Conservation (phyloP, 1,140 invertebrate genomes). For the Nylanderia fulva region DNA sequence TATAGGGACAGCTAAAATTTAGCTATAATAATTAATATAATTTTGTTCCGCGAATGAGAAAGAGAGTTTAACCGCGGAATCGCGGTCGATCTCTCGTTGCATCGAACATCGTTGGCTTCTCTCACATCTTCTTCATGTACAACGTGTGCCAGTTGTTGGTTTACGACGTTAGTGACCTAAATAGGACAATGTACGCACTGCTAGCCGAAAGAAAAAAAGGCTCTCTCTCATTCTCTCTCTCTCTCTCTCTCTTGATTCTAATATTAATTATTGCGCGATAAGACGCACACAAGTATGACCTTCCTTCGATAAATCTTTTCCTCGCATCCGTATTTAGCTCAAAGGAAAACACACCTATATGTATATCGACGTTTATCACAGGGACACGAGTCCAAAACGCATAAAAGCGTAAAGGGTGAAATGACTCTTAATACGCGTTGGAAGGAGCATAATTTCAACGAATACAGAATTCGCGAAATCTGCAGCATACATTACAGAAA, state of each 20-base stretch:
- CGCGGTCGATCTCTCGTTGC: slow-evolving; percentile 42
- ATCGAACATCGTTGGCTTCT: slow-evolving; percentile 37
- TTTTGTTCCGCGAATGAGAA: too few species aligned
- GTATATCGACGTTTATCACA: neutral
- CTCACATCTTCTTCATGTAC: slow-evolving; percentile 17
- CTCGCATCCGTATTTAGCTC: slow-evolving; percentile 16
- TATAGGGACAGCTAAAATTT: too few species aligned
- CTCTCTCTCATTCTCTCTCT: slow-evolving; percentile 5
- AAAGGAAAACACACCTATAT: neutral
- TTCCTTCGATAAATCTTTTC: slow-evolving; percentile 11
- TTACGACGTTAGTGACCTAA: slow-evolving; percentile 71
- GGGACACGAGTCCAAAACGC: neutral
- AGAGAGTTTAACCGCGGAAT: slow-evolving; percentile 12
- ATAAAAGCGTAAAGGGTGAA: neutral
- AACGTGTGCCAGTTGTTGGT: slow-evolving; percentile 36
- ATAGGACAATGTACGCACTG: slow-evolving; percentile 70
- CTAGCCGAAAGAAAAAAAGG: slow-evolving; percentile 3
- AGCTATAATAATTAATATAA: too few species aligned
- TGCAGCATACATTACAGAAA: neutral
- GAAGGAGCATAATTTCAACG: neutral
- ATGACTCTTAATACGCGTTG: neutral
- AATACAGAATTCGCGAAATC: neutral
- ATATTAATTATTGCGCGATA: slow-evolving; percentile 56
- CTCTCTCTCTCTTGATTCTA: slow-evolving; percentile 44
- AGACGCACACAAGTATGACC: slow-evolving; percentile 36